Evolutionary conservation across 2,113 vertebrate genomes (phyloP), one percentile per base, ranked within the genome.

Genomic region (Argyrosomus japonicus): DNA sequence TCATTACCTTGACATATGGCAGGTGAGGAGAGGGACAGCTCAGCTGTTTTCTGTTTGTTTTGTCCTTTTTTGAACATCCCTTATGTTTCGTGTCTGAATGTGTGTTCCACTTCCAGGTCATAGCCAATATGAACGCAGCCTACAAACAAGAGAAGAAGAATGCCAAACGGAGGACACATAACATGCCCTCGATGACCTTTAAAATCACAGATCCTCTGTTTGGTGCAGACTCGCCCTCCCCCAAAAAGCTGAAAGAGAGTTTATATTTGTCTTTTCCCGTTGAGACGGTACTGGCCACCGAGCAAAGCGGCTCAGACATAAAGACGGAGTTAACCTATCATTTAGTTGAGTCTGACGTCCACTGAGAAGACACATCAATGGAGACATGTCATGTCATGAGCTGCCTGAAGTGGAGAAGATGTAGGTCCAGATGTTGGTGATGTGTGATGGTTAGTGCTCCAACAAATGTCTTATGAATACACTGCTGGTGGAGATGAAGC

Each of bases 241-340:
- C 95, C 19, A 97, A 97, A 87, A 97, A 96, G 86, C 90, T 95
- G 27, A 97, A 96, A 84, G 95, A 96, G 17, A 93, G 85, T 69
- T 93, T 96, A 61, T 96, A 96, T 19, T 87, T 97, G 85, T 95
- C 96, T 0, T 97, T 97, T 77, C 96, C 97, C 27, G 95, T 97
- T 0, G 94, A 97, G 88, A 95, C 96, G 0, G 96, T 96, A 43
- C 89, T 97, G 85, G 81, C 94, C 0, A 90, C 94, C 0, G 95
- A 95, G 84, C 95, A 95, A 64, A 94, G 85, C 67, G 0, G 91
- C 74, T 8, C 94, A 0, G 61, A 87, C 58, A 92, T 94, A 77
- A 96, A 96, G 79, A 92, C 79, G 1, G 92, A 87, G 36, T 83
- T 94, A 64, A 87, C 72, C 2, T 95, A 92, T 83, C 83, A 88